A percentile compares a stretch with the other conserved stretches of the same genome.
Conservation (phyloP, 2,797 vertebrate genomes). For the Mareca penelope region DNA sequence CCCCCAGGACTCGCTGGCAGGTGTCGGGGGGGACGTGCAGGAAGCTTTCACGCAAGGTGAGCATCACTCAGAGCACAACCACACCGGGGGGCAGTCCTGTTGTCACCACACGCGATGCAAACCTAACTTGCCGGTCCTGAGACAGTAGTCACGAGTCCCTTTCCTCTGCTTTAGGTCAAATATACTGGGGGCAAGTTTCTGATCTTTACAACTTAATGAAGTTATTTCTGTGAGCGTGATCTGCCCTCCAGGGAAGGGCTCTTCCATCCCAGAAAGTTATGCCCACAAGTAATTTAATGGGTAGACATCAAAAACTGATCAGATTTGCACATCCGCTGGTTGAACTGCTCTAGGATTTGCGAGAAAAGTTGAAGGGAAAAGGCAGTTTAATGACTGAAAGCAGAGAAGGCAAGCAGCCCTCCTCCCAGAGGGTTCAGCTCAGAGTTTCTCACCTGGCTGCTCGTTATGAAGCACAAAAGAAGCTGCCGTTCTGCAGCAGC, state of each 20-base stretch:
- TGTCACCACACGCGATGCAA: rapidly evolving
- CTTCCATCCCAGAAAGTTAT: background rate
- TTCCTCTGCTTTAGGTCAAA: background rate
- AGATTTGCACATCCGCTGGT: background rate
- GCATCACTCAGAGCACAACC: background rate
- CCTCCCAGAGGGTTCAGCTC: background rate
- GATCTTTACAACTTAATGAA: background rate
- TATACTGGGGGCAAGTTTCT: background rate
- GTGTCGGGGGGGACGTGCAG: conserved; percentile 88
- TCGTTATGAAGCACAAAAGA: background rate
- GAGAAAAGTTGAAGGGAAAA: background rate
- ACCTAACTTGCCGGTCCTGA: rapidly evolving
- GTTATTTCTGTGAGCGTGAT: background rate
- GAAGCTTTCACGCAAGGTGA: conserved; percentile 94
- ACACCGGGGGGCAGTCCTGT: background rate
- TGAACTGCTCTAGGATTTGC: background rate
- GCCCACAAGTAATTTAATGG: background rate
- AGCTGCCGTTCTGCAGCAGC: background rate
- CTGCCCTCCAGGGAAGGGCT: background rate
- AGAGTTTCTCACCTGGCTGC: background rate
- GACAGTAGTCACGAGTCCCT: rapidly evolving
- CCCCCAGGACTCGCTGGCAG: conserved; percentile 87
- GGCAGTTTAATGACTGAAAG: background rate
- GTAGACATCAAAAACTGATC: background rate
- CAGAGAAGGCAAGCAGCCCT: background rate